These are phyloP conservation scores for Ptiloglossa arizonensis DNA, from an alignment of 1,140 invertebrate species.

Conservation along the genomic window DNA sequence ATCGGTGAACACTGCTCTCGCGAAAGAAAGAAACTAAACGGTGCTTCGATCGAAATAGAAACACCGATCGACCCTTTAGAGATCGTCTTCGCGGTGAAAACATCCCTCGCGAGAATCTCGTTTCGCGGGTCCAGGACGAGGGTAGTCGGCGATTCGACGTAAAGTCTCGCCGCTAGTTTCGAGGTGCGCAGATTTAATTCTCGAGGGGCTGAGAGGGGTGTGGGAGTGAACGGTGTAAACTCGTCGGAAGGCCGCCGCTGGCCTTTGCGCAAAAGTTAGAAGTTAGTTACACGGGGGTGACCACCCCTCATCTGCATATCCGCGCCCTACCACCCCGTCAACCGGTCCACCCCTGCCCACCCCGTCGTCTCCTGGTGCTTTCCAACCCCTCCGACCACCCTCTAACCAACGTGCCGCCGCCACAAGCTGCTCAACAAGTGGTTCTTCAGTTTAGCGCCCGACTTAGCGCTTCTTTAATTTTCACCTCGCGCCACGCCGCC, in stretches of 20 bases:
- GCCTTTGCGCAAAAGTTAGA: conserved; percentile 74
- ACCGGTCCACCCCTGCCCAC: conserved; percentile 40
- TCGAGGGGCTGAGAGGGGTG: background rate
- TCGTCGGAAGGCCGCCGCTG: conserved; percentile 25
- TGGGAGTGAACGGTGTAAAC: conserved; percentile 39
- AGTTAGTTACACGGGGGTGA: conserved; percentile 79
- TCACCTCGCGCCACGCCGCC: conserved; percentile 48
- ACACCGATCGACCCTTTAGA: background rate
- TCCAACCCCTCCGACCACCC: conserved; percentile 61
- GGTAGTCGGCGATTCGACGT: background rate
- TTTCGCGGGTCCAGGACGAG: background rate
- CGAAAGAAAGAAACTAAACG: background rate
- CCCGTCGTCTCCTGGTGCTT: conserved; percentile 52
- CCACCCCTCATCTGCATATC: conserved; percentile 80
- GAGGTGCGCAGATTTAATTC: conserved; percentile 58
- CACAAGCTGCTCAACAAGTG: conserved; percentile 80
- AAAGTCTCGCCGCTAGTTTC: conserved; percentile 12
- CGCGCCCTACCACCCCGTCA: conserved; percentile 60
- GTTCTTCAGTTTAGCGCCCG: conserved; percentile 80
- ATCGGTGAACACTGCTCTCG: no score
- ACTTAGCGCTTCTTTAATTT: conserved; percentile 82
- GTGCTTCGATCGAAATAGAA: no score
- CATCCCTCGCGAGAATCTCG: background rate
- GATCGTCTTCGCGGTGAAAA: background rate
- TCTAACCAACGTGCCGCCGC: conserved; percentile 68